Percentiles rank a stretch among this genome's conserved stretches.
These are phyloP conservation scores for Ceratotherium simum DNA, from an alignment of 2,113 vertebrate genomes.

Conservation along the genomic window DNA sequence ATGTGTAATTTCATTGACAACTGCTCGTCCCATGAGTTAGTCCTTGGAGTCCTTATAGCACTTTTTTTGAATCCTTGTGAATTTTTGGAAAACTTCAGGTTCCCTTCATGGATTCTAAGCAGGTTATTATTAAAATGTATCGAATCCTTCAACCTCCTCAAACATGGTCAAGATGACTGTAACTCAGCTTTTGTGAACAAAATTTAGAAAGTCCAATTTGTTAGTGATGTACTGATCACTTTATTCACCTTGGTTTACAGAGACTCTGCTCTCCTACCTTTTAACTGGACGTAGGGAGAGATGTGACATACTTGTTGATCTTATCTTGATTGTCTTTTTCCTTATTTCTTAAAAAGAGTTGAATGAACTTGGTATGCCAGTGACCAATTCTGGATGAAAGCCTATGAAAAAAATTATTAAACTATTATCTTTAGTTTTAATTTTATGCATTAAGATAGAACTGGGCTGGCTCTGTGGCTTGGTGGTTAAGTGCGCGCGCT, in stretches of 20 bases:
- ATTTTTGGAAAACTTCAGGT: background rate
- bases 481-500: too few species aligned
- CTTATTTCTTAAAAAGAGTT: constrained; percentile 46
- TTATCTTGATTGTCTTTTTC: constrained; percentile 8
- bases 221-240: constrained; percentile 6
- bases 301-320: background rate
- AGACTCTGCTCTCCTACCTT: background rate
- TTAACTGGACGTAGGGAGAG: background rate
- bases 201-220: constrained; percentile 9
- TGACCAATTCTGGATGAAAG: background rate
- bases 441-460: constrained; percentile 28
- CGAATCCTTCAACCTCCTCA: constrained; percentile 36
- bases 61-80: background rate
- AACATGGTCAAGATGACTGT: background rate
- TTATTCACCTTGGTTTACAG: constrained; percentile 10
- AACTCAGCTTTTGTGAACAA: constrained; percentile 37
- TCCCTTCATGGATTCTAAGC: constrained; percentile 45
- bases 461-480: too few species aligned
- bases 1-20: constrained; percentile 21
- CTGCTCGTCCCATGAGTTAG: background rate
- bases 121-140: constrained; percentile 52
- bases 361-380: constrained; percentile 3
- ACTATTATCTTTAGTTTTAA: constrained; percentile 47
- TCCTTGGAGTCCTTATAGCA: background rate
- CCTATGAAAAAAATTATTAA: constrained; percentile 37